Conservation (phyloP, 1,140 invertebrate species). For the Pogonognathellus flavescens region DNA sequence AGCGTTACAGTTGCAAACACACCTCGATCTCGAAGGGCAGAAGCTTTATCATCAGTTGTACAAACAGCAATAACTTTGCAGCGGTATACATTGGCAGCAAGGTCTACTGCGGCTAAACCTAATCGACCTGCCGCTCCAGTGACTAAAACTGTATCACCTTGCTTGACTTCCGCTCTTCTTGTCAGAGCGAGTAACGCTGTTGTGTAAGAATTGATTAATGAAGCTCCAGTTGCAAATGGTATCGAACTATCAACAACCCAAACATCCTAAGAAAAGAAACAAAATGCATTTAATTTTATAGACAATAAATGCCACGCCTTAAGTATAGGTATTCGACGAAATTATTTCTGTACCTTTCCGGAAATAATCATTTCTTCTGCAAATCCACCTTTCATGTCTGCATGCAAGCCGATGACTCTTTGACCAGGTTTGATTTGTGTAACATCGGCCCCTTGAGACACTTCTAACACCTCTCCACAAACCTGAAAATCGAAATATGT, state of each 20-base stretch:
- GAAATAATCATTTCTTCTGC: conserved; percentile 73
- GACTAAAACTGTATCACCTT: conserved; percentile 74
- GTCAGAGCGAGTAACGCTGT: conserved; percentile 75
- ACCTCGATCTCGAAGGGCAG: conserved; percentile 74
- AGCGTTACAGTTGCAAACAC: conserved; percentile 75
- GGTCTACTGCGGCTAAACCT: conserved; percentile 75
- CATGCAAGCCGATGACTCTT: conserved; percentile 73
- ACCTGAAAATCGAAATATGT: conserved; percentile 67
- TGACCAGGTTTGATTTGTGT: conserved; percentile 68
- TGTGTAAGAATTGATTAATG: conserved; percentile 74
- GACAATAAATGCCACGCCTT: too few species aligned
- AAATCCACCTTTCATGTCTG: conserved; percentile 72
- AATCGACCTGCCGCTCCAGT: conserved; percentile 74
- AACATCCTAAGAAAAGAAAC: conserved; percentile 72
- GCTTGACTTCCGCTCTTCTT: conserved; percentile 72
- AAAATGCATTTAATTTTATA: conserved; percentile 54
- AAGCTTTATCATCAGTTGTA: conserved; percentile 73
- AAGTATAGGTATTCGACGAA: too few species aligned
- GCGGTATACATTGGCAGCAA: conserved; percentile 75
- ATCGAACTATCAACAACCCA: conserved; percentile 73
- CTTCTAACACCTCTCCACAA: conserved; percentile 67
- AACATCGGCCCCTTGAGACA: conserved; percentile 29
- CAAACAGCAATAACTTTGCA: conserved; percentile 76
- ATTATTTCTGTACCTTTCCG: conserved; percentile 70
- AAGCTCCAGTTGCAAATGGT: conserved; percentile 71